Conservation (phyloP, 2,888 invertebrate species). For the Erannis defoliaria region DNA sequence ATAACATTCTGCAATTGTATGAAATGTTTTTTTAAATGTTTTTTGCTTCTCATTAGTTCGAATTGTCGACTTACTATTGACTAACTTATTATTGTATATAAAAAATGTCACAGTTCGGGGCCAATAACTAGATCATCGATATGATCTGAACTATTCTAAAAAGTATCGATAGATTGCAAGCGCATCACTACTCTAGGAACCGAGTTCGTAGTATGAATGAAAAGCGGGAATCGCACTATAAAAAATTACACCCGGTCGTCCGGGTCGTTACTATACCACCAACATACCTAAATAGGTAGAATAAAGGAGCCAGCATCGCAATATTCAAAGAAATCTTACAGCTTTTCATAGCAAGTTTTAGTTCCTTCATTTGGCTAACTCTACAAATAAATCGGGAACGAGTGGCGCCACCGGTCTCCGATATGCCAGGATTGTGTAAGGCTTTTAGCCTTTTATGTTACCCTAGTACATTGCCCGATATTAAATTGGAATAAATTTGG, state of each 20-base stretch:
- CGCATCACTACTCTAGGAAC: slow-evolving; percentile 44
- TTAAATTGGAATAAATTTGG: not conserved
- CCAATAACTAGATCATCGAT: no score
- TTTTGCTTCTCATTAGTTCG: no score
- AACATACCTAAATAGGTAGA: not conserved
- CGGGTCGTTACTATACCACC: slow-evolving; percentile 50
- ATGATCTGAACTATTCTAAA: not conserved
- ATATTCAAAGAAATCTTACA: not conserved
- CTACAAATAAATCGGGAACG: not conserved
- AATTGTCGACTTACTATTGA: no score
- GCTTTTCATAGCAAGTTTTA: not conserved
- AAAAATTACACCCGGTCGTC: slow-evolving; percentile 56
- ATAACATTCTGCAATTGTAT: no score
- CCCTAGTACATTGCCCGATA: slow-evolving; percentile 49
- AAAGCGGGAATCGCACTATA: slow-evolving; percentile 65
- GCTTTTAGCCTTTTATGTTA: slow-evolving; percentile 48
- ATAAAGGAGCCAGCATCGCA: not conserved
- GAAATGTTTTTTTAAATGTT: no score
- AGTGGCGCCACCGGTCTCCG: slow-evolving; percentile 49
- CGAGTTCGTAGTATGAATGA: slow-evolving; percentile 67
- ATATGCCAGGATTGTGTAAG: slow-evolving; percentile 48
- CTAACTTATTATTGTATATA: no score
- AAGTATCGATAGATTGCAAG: not conserved
- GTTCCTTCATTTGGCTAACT: not conserved
- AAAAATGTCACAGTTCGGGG: no score